Base-by-base conservation (phyloP, 2,113 vertebrate species). In the Catharus bicknelli region DNA sequence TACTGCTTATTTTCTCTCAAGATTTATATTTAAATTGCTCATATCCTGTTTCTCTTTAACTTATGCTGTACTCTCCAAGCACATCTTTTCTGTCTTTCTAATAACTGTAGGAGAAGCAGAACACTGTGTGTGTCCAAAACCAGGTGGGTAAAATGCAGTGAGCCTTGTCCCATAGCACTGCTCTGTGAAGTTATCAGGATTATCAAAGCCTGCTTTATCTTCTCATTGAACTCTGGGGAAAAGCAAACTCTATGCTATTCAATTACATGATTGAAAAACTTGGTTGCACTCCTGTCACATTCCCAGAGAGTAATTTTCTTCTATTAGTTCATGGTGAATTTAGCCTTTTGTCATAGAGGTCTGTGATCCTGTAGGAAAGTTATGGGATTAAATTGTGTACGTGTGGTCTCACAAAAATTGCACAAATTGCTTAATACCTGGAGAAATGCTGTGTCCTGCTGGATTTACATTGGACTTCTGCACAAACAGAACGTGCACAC, bases 121-220 rank as follows among this genome's bases (percentile, higher is more conserved):
- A 19, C 84, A 47, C 61, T 83, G 26, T 59, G 4, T 45, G 10
- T 87, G 72, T 81, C 79, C 58, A 73, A 72, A 83, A 90, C 5
- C 90, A 95, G 94, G 94, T 93, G 68, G 67, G 90, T 91, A 63
- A 93, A 83, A 81, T 53, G 45, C 79, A 83, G 48, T 11, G 20
- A 94, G 42, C 83, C 32, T 50, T 90, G 22, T 59, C 63, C 78
- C 58, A 0, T 8, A n/a, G 45, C 42, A 25, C 30, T 84, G 48
- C 68, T 87, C 57, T 81, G 4, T 70, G 47, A 54, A 40, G 18
- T 75, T 86, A 75, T 40, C 42, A 83, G 26, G 13, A n/a, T 61
- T 67, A 91, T 90, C 87, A 88, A 91, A 88, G 18, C 36, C 36
- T 83, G 36, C 48, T 78, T 74, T 87, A 8, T 80, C 67, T 88